Evolutionary conservation across 1,140 invertebrate species (phyloP), one percentile per base, ranked within the genome.

Genomic region (Drosophila leontia): DNA sequence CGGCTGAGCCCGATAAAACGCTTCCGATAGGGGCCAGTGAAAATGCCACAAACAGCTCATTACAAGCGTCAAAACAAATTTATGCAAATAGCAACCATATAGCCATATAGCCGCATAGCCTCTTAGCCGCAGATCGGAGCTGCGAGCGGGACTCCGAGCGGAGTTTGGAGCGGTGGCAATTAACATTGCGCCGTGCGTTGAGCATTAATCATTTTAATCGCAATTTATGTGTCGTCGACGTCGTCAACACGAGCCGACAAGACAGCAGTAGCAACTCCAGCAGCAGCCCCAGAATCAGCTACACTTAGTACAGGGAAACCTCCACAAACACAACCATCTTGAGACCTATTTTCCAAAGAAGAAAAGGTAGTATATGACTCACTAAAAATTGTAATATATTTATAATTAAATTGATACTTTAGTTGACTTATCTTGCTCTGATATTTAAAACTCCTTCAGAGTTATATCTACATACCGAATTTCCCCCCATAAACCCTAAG

Each of bases 151-250:
- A 55, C 75, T 51, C 65, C 57, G 62, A 48, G 68, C 60, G 58
- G 65, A 77, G 69, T 57, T 75, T 61, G 76, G 69, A 76, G 75
- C 60, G 62, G 58, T 69, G 84, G 84, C 85, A 88, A 88, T 88
- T 88, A 88, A 88, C 85, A 88, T 88, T 88, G 85, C 80, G 85
- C 85, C 80, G 85, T 88, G 81, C 85, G 85, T 82, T 90, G 81
- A 85, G 85, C 85, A 90, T 90, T 90, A 90, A 90, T 90, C 85
- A 90, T 90, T 90, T 90, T 90, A 90, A 90, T 90, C 85, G 85
- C 85, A 90, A 90, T 85, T 90, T 90, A 85, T 90, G 81, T 90
- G 85, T 90, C 85, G 85, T 79, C 85, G 80, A 72, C 85, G 84
- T 83, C 84, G 80, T 88, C 84, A 85, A 85, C 82, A 85, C 78